Evolutionary conservation across 2,797 vertebrate genomes (phyloP).

Genomic region (Picus viridis): DNA sequence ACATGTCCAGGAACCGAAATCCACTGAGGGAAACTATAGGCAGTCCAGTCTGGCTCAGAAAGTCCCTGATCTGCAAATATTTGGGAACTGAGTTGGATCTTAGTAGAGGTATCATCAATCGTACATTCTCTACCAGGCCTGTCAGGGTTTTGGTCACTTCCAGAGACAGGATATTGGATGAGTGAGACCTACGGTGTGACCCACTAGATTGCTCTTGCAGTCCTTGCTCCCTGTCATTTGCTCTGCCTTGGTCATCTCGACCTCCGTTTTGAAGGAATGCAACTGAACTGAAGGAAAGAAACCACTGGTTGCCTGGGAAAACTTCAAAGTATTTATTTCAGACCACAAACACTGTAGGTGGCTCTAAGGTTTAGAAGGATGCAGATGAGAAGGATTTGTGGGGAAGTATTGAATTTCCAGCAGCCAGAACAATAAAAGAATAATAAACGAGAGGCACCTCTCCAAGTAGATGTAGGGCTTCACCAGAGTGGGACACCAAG

Average conservation of each 20-base stretch:
- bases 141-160: background rate
- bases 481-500: background rate
- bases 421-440: constrained; percentile 30
- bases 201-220: background rate
- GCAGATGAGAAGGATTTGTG: constrained; percentile 41
- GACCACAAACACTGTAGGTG: constrained; percentile 56
- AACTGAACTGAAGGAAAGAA: background rate
- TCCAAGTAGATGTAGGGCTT: background rate
- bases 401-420: constrained; percentile 37
- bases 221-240: background rate
- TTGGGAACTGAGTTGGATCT: background rate
- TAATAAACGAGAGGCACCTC: background rate
- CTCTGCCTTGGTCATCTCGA: background rate
- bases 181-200: background rate
- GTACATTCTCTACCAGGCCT: background rate
- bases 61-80: background rate
- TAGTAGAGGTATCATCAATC: background rate
- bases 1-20: background rate
- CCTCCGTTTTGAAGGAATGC: background rate
- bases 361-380: constrained; percentile 27
- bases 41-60: background rate
- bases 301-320: background rate
- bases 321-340: constrained; percentile 20
- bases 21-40: background rate
- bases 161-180: background rate